Percentiles rank a stretch among this genome's conserved stretches.
These are phyloP conservation scores for Melanotaenia trifasciata DNA, from an alignment of 2,797 vertebrate species.

Conservation along the genomic window DNA sequence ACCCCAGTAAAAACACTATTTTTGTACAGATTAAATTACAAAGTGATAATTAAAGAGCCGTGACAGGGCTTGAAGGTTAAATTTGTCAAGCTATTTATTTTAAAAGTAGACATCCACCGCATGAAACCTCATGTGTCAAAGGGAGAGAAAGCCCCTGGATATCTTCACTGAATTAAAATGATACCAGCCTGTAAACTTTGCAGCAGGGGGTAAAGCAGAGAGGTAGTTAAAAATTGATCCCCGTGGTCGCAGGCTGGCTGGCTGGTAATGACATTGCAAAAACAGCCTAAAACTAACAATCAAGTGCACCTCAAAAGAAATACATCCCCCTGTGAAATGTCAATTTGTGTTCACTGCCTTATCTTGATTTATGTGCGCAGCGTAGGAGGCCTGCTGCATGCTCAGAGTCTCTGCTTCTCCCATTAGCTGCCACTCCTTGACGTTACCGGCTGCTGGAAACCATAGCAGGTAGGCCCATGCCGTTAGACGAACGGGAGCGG, in stretches of 20 bases:
- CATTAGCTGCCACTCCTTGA: constrained; percentile 46
- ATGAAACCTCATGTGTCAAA: neutral
- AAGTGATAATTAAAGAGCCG: neutral
- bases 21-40: neutral
- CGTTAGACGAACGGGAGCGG: constrained; percentile 47
- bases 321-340: constrained; percentile 50
- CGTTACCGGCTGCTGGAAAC: constrained; percentile 25
- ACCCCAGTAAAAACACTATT: neutral
- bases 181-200: constrained; percentile 49
- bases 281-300: constrained; percentile 66
- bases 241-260: constrained; percentile 46
- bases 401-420: constrained; percentile 13
- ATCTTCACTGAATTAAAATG: constrained; percentile 25
- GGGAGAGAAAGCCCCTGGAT: constrained; percentile 36
- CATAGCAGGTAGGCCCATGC: constrained; percentile 44
- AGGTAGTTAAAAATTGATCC: constrained; percentile 60
- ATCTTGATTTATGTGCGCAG: constrained; percentile 51
- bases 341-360: constrained; percentile 49
- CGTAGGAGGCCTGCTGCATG: constrained; percentile 29
- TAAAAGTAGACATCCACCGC: neutral
- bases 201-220: constrained; percentile 35
- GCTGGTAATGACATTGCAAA: constrained; percentile 50
- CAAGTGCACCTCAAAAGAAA: constrained; percentile 50
- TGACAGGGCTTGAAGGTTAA: constrained; percentile 4
- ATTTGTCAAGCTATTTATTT: neutral